Evolutionary conservation across 2,888 invertebrate genomes (phyloP).

Genomic region (Uloborus plumipes): DNA sequence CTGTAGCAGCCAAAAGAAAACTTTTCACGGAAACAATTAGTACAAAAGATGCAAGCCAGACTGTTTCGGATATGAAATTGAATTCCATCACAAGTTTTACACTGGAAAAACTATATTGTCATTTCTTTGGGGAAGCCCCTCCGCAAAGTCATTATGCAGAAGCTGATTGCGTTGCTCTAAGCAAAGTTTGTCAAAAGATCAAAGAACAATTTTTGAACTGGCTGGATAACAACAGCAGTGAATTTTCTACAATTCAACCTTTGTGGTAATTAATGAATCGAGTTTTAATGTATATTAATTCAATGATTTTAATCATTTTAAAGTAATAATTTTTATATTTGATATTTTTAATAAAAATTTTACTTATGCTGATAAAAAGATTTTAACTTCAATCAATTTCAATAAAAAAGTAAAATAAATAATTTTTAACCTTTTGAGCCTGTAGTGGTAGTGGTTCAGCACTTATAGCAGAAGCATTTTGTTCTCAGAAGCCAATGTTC

Average conservation of each 20-base stretch:
- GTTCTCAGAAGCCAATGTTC: too few species aligned
- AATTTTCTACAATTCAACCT: slow-evolving; percentile 33
- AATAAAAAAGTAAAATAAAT: too few species aligned
- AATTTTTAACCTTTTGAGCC: too few species aligned
- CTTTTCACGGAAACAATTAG: neutral
- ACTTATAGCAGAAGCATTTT: too few species aligned
- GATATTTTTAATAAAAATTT: too few species aligned
- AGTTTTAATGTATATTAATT: neutral
- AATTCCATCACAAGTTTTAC: slow-evolving; percentile 26
- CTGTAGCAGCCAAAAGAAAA: slow-evolving; percentile 1
- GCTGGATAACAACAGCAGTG: slow-evolving; percentile 42
- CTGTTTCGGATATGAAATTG: neutral
- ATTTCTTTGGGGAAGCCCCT: slow-evolving; percentile 46
- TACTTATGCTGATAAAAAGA: too few species aligned
- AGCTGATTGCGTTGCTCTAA: slow-evolving; percentile 50
- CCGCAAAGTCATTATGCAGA: slow-evolving; percentile 54
- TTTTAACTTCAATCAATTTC: too few species aligned
- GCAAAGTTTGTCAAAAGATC: slow-evolving; percentile 55
- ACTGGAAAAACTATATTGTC: slow-evolving; percentile 44
- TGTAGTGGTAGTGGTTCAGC: too few species aligned
- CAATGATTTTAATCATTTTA: neutral
- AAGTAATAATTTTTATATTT: neutral
- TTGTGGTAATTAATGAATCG: slow-evolving; percentile 40
- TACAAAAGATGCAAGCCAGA: neutral
- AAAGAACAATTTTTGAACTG: slow-evolving; percentile 45